phyloP scores from a whole-genome alignment of 2,888 invertebrate genomes.

The Rhopalosiphum nymphaeae region DNA sequence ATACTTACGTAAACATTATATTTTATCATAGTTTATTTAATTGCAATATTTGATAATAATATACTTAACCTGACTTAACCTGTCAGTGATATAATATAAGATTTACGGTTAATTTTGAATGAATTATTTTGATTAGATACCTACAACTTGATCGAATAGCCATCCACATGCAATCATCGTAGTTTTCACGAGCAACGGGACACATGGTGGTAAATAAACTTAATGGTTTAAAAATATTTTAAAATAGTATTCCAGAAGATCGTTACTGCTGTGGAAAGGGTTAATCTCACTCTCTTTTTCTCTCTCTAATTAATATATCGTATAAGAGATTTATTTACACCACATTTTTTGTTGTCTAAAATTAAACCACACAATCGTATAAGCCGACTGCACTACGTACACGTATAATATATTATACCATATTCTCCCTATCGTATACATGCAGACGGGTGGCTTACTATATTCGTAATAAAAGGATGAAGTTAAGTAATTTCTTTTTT shows the following conservation, averaged over 20 bases:
- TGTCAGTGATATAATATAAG: not conserved
- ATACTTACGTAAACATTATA: not conserved
- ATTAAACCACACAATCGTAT: constrained; percentile 3
- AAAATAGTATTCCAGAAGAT: not conserved
- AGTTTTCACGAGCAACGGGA: not conserved
- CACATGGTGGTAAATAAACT: not conserved
- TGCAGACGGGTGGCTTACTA: not conserved
- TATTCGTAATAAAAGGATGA: not conserved
- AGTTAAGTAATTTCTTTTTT: constrained; percentile 27
- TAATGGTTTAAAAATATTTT: not conserved
- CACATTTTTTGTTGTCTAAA: constrained; percentile 36
- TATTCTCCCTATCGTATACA: not conserved
- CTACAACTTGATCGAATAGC: not conserved
- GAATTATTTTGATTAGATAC: not conserved
- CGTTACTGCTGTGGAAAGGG: not conserved
- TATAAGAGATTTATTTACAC: constrained; percentile 32
- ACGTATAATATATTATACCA: not conserved
- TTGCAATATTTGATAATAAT: not conserved
- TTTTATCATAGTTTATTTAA: not conserved
- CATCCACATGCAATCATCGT: not conserved
- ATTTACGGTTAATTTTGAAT: not conserved
- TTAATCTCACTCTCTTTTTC: not conserved
- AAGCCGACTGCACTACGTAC: not conserved
- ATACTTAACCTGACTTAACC: too few relatives aligned
- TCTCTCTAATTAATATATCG: not conserved